A percentile compares a stretch with the other conserved stretches of the same genome.
phyloP scores from a whole-genome alignment of 2,888 invertebrate species.

The Orthosia gothica region DNA sequence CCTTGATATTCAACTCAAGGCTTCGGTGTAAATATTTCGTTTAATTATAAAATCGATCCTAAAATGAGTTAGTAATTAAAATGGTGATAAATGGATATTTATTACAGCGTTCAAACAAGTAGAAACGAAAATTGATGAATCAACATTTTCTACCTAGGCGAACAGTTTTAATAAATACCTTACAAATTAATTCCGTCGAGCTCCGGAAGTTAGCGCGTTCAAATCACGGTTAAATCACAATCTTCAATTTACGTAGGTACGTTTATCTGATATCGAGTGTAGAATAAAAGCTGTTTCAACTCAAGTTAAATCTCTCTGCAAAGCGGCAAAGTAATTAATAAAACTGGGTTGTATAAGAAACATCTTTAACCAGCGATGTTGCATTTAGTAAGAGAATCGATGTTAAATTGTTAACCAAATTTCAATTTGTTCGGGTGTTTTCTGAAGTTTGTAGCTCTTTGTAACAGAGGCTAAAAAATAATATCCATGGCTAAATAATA shows the following conservation, averaged over 20 bases:
- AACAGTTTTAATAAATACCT: constrained; percentile 55
- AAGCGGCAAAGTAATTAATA: constrained; percentile 79
- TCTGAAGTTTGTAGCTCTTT: constrained; percentile 23
- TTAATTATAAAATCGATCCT: not conserved
- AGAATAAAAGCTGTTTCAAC: constrained; percentile 70
- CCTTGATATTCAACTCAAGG: constrained; percentile 1
- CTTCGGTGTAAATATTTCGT: constrained; percentile 24
- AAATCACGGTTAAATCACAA: constrained; percentile 65
- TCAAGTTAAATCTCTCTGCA: constrained; percentile 70
- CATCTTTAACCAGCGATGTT: constrained; percentile 64
- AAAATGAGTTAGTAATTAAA: constrained; percentile 19
- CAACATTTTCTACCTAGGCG: constrained; percentile 35
- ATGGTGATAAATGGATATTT: constrained; percentile 27
- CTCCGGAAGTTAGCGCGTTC: constrained; percentile 33
- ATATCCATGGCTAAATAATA: too few species aligned
- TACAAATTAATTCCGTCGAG: constrained; percentile 53
- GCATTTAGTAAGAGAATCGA: constrained; percentile 68
- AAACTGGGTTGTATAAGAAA: constrained; percentile 77
- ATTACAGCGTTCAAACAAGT: constrained; percentile 6
- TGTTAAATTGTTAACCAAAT: constrained; percentile 65
- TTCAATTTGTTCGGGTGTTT: constrained; percentile 52
- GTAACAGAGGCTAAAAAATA: too few species aligned
- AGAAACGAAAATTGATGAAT: constrained; percentile 39
- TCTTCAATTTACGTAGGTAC: constrained; percentile 69
- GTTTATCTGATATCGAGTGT: constrained; percentile 67